A percentile compares a stretch with the other conserved stretches of the same genome.
Evolutionary conservation across 2,797 vertebrate species (phyloP).

Genomic region (Acanthurus lineatus): DNA sequence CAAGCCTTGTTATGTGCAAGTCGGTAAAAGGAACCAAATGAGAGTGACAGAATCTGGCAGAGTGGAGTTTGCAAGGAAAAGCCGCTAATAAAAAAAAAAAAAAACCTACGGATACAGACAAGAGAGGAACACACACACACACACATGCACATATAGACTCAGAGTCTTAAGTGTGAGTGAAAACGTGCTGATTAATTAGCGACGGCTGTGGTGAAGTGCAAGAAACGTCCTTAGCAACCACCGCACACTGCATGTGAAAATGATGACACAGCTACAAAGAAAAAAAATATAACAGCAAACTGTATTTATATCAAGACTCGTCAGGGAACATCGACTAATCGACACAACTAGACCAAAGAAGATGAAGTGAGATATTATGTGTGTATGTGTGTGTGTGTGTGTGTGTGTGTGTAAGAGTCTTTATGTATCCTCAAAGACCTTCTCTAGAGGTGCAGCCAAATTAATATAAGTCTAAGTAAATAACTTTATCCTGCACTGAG

Average conservation of each 20-base stretch:
- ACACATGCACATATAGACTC: not conserved
- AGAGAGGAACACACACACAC: not conserved
- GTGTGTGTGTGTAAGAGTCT: no score
- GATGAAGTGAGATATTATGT: not conserved
- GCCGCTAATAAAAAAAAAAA: not conserved
- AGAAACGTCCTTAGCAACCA: slow-evolving; percentile 33
- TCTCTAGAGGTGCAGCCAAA: slow-evolving; percentile 10
- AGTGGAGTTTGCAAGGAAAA: not conserved
- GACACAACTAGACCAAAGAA: not conserved
- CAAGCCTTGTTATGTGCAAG: slow-evolving; percentile 10
- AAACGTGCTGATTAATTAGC: slow-evolving; percentile 46
- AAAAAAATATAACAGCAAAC: not conserved
- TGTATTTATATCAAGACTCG: slow-evolving; percentile 30
- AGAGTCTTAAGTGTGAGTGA: slow-evolving; percentile 21
- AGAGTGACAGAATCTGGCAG: slow-evolving; percentile 7
- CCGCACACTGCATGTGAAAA: slow-evolving; percentile 43
- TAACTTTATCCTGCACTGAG: not conserved
- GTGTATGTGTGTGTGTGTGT: no score
- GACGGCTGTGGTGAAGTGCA: slow-evolving; percentile 26
- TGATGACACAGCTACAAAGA: slow-evolving; percentile 9
- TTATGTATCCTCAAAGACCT: slow-evolving; percentile 7
- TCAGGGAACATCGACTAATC: no score
- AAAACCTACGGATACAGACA: not conserved
- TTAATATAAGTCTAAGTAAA: not conserved
- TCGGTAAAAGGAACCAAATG: slow-evolving; percentile 6